Percentiles rank a stretch among this genome's conserved stretches.
Evolutionary conservation across 1,140 invertebrate genomes (phyloP).

Genomic region (Cecropterus lyciades): DNA sequence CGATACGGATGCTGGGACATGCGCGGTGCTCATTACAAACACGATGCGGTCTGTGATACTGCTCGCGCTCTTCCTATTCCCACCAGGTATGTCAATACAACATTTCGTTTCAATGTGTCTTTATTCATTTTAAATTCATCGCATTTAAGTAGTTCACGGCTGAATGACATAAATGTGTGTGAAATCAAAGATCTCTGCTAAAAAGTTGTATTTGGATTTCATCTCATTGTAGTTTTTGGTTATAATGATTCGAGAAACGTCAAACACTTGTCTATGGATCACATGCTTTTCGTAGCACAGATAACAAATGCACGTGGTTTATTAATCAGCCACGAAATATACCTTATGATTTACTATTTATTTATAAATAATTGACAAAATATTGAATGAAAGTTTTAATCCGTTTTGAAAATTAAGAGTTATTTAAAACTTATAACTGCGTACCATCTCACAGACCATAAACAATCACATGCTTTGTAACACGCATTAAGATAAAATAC

Average conservation of each 20-base stretch:
- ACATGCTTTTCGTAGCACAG: slow-evolving; percentile 8
- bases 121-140: background rate
- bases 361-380: too few relatives aligned
- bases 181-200: background rate
- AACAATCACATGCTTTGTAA: too few relatives aligned
- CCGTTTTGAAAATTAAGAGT: too few relatives aligned
- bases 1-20: slow-evolving; percentile 75
- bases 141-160: background rate
- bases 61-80: slow-evolving; percentile 65
- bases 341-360: too few relatives aligned
- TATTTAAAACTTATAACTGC: too few relatives aligned
- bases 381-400: too few relatives aligned
- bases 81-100: slow-evolving; percentile 71
- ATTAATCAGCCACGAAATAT: background rate
- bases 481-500: too few relatives aligned
- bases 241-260: slow-evolving; percentile 29
- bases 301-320: slow-evolving; percentile 16
- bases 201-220: background rate
- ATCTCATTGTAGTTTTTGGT: background rate
- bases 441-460: too few relatives aligned
- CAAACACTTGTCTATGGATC: slow-evolving; percentile 45
- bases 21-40: slow-evolving; percentile 59
- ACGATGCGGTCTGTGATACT: slow-evolving; percentile 72
- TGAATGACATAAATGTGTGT: background rate
- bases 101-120: slow-evolving; percentile 22